Conservation (phyloP, 2,888 invertebrate genomes). For the Lasioglossum pauxillum region DNA sequence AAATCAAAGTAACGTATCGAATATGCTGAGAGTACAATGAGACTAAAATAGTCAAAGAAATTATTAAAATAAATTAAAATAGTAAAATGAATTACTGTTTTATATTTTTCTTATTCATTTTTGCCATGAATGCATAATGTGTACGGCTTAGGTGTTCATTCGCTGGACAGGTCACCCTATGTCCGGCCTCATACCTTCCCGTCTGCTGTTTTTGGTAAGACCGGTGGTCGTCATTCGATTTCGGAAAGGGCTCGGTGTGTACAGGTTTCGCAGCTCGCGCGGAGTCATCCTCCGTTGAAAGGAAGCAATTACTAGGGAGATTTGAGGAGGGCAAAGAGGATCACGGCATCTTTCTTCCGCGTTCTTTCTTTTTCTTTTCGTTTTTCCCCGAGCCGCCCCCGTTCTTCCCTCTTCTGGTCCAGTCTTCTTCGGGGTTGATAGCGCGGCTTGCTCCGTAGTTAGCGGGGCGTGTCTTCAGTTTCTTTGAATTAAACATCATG, state of each 20-base stretch:
- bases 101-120: no score
- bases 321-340: conserved; percentile 65
- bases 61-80: not conserved
- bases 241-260: not conserved
- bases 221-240: not conserved
- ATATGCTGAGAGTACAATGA: no score
- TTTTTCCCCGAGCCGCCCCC: not conserved
- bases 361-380: not conserved
- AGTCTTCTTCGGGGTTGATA: conserved; percentile 65
- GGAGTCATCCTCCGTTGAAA: conserved; percentile 55
- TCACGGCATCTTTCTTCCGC: conserved; percentile 49
- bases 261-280: conserved; percentile 18
- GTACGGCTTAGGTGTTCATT: not conserved
- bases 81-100: not conserved
- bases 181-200: not conserved
- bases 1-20: no score
- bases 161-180: not conserved
- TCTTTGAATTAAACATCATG: conserved; percentile 82
- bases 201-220: not conserved
- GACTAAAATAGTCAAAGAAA: not conserved
- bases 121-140: not conserved
- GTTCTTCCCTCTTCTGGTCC: conserved; percentile 38
- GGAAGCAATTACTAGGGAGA: conserved; percentile 72
- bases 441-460: conserved; percentile 73
- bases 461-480: conserved; percentile 79